These are phyloP conservation scores for Gavialis gangeticus DNA, from an alignment of 2,113 vertebrate genomes.

Conservation along the genomic window DNA sequence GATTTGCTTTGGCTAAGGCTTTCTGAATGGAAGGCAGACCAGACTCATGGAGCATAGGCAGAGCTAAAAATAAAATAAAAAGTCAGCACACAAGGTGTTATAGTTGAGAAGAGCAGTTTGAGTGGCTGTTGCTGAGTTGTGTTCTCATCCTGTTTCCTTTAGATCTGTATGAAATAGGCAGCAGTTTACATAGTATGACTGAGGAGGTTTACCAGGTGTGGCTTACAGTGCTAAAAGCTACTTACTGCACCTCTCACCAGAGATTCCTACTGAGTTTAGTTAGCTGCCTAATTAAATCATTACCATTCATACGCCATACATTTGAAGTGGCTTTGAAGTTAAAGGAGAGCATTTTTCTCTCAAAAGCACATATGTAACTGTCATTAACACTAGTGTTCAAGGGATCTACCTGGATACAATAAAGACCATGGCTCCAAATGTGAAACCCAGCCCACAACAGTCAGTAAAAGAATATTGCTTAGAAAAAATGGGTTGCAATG, in stretches of 20 bases:
- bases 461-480: background rate
- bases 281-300: background rate
- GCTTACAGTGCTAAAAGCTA: background rate
- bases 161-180: background rate
- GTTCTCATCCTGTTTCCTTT: background rate
- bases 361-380: background rate
- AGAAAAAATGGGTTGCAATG: background rate
- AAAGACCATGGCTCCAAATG: background rate
- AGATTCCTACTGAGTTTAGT: background rate
- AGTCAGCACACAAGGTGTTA: background rate
- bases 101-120: background rate
- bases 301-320: background rate
- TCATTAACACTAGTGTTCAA: background rate
- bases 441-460: background rate
- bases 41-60: background rate
- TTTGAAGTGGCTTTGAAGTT: background rate
- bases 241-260: background rate
- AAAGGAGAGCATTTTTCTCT: background rate
- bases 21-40: background rate
- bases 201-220: background rate
- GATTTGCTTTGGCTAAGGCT: background rate
- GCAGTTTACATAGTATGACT: background rate
- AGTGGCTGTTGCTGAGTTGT: background rate
- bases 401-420: background rate
- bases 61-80: background rate